Conservation (phyloP, 2,797 vertebrate species). For the Tapera naevia region DNA sequence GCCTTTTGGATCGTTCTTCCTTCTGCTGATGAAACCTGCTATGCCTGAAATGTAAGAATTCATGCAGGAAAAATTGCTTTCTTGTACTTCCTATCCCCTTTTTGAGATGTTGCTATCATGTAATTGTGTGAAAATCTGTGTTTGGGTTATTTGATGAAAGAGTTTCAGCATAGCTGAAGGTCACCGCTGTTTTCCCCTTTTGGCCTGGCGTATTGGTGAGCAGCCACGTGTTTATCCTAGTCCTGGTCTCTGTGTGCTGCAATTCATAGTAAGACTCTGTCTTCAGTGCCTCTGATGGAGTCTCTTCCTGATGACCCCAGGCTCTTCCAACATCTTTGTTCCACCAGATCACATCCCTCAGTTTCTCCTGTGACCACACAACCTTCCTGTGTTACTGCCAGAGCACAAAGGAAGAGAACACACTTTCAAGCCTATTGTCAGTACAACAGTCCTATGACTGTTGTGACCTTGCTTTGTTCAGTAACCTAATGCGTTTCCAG, state of each 20-base stretch:
- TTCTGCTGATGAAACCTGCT: neutral
- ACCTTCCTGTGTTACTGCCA: neutral
- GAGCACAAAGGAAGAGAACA: neutral
- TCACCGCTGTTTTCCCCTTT: neutral
- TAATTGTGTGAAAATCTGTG: neutral
- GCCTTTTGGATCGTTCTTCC: neutral
- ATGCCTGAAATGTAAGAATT: neutral
- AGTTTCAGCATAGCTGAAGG: neutral
- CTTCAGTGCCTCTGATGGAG: neutral
- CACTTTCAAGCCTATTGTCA: neutral
- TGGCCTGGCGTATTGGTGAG: neutral
- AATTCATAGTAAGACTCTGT: neutral
- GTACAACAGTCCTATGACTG: neutral
- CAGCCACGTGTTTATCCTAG: neutral
- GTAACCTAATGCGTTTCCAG: neutral
- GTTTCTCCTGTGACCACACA: neutral
- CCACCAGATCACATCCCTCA: neutral
- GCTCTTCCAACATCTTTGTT: neutral
- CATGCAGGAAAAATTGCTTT: neutral
- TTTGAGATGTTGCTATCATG: neutral
- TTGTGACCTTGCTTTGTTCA: neutral
- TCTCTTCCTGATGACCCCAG: neutral
- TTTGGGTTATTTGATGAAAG: neutral
- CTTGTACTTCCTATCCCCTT: neutral
- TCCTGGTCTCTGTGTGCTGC: neutral